Conservation (phyloP, 2,113 vertebrate genomes). For the Nansenia antarctica region DNA sequence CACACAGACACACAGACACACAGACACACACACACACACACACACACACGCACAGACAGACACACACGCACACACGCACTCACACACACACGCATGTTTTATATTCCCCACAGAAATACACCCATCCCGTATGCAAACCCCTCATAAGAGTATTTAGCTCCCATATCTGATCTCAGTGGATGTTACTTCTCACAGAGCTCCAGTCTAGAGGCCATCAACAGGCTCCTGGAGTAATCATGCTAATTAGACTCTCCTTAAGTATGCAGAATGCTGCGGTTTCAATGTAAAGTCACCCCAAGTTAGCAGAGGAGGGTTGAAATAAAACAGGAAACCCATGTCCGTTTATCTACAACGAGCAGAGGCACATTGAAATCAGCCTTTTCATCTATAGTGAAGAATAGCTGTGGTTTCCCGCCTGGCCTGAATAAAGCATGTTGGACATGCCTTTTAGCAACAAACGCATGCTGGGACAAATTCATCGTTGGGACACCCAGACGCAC, state of each 20-base stretch:
- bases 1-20: not conserved
- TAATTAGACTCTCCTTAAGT: not conserved
- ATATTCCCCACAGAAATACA: not conserved
- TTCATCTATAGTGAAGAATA: not conserved
- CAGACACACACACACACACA: not conserved
- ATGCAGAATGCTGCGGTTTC: not conserved
- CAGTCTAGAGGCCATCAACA: not conserved
- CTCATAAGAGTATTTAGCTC: no score
- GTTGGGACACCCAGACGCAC: not conserved
- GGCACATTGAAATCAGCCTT: slow-evolving; percentile 1
- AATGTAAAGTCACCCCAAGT: not conserved
- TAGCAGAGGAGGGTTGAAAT: not conserved
- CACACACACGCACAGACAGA: no score
- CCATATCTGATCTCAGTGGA: not conserved
- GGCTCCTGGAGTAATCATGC: not conserved
- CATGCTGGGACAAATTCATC: no score
- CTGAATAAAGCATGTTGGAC: slow-evolving; percentile 10
- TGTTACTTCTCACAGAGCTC: not conserved
- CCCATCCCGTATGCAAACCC: no score
- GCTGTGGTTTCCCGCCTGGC: not conserved
- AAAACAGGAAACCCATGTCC: not conserved
- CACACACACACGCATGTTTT: not conserved
- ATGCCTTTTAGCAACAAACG: not conserved
- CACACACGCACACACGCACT: not conserved
- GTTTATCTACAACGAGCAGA: not conserved